Percentiles rank a stretch among this genome's conserved stretches.
phyloP scores from a whole-genome alignment of 2,797 vertebrate species.

The Trematomus bernacchii region DNA sequence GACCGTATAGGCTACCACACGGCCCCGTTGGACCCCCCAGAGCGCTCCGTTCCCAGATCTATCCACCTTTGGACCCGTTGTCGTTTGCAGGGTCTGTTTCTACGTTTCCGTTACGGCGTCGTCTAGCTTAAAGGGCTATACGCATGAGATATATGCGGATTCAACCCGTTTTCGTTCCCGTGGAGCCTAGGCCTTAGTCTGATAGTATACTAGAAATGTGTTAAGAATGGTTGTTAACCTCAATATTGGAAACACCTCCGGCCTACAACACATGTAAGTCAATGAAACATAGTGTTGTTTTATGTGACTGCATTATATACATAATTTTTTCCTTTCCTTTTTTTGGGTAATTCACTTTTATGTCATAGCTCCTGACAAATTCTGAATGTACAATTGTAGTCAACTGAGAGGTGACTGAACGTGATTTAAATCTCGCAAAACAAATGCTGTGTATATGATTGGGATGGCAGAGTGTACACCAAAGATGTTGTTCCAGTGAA shows the following conservation, averaged over 20 bases:
- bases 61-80: no score
- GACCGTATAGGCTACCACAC: no score
- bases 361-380: neutral
- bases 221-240: neutral
- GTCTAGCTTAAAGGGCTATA: no score
- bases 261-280: neutral
- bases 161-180: no score
- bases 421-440: neutral
- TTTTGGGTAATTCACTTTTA: neutral
- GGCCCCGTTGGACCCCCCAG: no score
- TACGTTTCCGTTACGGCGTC: no score
- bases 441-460: neutral
- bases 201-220: no score
- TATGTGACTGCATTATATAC: neutral
- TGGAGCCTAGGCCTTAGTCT: no score
- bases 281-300: neutral
- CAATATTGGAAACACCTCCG: neutral
- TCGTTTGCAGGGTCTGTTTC: no score
- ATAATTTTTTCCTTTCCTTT: no score
- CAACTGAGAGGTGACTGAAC: neutral
- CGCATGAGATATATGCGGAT: no score
- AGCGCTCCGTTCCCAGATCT: no score
- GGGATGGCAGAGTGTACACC: neutral
- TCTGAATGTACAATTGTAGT: neutral
- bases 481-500: conserved; percentile 1